Base-by-base conservation (phyloP, 2,797 vertebrate genomes). In the Mustela erminea region DNA sequence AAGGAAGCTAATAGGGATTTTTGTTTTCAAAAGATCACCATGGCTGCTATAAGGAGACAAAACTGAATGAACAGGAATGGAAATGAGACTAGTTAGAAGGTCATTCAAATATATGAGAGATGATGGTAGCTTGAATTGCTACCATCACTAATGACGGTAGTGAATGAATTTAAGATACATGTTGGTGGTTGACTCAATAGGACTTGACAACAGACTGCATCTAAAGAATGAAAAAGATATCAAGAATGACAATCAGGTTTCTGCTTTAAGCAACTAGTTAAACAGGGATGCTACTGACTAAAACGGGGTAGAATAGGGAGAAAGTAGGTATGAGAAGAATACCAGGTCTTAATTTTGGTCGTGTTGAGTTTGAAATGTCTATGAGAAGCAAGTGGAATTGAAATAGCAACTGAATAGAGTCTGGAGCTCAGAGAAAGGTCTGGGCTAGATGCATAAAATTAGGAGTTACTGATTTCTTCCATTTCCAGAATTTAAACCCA, bases 381-480 rank as follows among this genome's bases (percentile, higher is more conserved):
- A 17, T 49, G 41, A 83, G 54, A 83, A 29, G 83, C 54, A 74
- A 83, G n/a, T 74, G 32, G 32, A 74, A 38, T 21, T 58, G 80
- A 74, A 83, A 74, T 15, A 92, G 90, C 78, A 92, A 83, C 3
- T 83, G 80, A 92, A 77, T 85, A 85, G 70, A 75, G 43, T 85
- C 43, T 77, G n/a, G 43, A 64, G 43, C n/a, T 77, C 46, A 85
- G n/a, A 93, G 82, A 70, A 93, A 85, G 66, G 18, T 49, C n/a
- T 77, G 75, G 43, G n/a, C 58, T 77, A 35, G 58, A 85, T 93
- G 49, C 14, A 49, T 74, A 78, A 66, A 90, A 90, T 13, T 90
- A n/a, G 7, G 56, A 66, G 70, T 43, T 66, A 77, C 7, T 41
- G 70, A 66, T 66, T 64, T 93, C 43, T 66, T 84, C n/a, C 10